Conservation (phyloP, 1,140 invertebrate species). For the Pachypsylla venusta region DNA sequence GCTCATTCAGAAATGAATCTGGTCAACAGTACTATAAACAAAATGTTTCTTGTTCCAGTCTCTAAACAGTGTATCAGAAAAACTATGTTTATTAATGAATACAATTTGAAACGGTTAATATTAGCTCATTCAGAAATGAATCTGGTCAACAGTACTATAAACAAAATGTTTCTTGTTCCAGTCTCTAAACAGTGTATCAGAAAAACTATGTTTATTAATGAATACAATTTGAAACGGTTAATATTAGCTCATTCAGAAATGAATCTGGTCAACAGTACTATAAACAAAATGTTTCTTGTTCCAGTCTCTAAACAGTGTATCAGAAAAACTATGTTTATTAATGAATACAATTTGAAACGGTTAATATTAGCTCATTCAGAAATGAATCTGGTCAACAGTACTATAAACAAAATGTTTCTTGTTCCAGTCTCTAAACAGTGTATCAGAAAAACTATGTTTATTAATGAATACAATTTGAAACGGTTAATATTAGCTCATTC, state of each 20-base stretch:
- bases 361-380: not conserved
- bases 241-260: not conserved
- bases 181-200: not conserved
- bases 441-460: not conserved
- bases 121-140: not conserved
- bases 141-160: not conserved
- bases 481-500: not conserved
- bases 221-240: not conserved
- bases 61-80: not conserved
- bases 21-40: not conserved
- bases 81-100: not conserved
- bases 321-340: not conserved
- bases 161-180: not conserved
- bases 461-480: not conserved
- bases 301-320: not conserved
- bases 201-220: not conserved
- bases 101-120: not conserved
- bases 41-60: not conserved
- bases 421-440: not conserved
- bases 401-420: not conserved
- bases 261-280: not conserved
- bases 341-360: not conserved
- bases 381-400: not conserved
- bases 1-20: too few species aligned
- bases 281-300: not conserved